Percentiles rank a stretch among this genome's conserved stretches.
These are phyloP conservation scores for Guaruba guarouba DNA, from an alignment of 2,113 vertebrate species.

Conservation along the genomic window DNA sequence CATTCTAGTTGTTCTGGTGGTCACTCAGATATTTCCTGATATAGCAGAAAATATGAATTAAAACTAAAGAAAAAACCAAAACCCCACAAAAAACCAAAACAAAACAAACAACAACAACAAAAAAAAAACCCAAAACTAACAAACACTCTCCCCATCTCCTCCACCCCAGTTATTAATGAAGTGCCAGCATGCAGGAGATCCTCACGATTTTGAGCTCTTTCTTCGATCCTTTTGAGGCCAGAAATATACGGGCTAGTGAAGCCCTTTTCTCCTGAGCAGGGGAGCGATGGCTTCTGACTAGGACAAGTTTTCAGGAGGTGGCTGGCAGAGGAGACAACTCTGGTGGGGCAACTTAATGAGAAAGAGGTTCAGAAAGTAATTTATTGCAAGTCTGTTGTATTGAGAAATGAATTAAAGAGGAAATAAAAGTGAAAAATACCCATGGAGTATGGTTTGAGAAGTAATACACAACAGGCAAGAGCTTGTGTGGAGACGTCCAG, in stretches of 20 bases:
- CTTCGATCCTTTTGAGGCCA: background rate
- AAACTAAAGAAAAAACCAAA: background rate
- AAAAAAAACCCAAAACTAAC: background rate
- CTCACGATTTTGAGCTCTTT: background rate
- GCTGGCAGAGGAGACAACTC: background rate
- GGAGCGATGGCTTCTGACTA: accelerated
- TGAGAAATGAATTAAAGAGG: background rate
- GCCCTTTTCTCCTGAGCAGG: background rate
- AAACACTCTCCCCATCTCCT: background rate
- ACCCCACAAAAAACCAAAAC: too few species aligned
- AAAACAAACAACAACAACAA: too few species aligned
- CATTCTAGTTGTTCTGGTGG: background rate
- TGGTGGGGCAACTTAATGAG: background rate
- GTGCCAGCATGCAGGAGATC: background rate
- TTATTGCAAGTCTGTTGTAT: background rate
- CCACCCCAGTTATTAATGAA: background rate
- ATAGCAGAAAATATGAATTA: background rate
- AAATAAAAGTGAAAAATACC: background rate
- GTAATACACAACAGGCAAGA: background rate
- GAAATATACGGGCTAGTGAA: background rate
- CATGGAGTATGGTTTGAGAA: background rate
- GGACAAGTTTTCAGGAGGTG: background rate
- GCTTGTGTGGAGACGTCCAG: background rate
- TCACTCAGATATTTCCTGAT: background rate
- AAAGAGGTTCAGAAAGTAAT: background rate